phyloP scores from a whole-genome alignment of 2,888 invertebrate genomes.

The Selenia dentaria region DNA sequence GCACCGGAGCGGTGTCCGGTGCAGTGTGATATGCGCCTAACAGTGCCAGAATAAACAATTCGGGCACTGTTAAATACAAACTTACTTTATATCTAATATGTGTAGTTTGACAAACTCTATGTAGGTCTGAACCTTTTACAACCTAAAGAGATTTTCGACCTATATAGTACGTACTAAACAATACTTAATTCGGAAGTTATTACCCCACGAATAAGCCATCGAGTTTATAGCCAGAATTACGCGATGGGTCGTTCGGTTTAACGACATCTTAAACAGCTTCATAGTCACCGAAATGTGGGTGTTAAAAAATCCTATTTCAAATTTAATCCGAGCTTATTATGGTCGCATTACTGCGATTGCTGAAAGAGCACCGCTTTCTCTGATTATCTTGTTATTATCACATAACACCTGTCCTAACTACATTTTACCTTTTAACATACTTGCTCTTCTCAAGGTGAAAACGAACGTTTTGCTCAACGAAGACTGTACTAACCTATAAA shows the following conservation, averaged over 20 bases:
- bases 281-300: conserved; percentile 22
- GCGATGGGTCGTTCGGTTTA: conserved; percentile 30
- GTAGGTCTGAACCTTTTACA: too few species aligned
- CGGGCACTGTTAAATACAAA: too few species aligned
- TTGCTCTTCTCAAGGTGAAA: too few species aligned
- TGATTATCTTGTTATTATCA: neutral
- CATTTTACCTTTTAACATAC: too few species aligned
- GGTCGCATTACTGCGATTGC: conserved; percentile 12
- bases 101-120: too few species aligned
- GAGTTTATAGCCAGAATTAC: conserved; percentile 29
- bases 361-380: neutral
- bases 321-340: conserved; percentile 15
- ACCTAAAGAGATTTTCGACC: too few species aligned
- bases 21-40: too few species aligned
- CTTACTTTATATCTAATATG: too few species aligned
- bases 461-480: too few species aligned
- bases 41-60: too few species aligned
- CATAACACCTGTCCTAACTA: neutral
- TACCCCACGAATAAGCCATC: conserved; percentile 31
- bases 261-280: conserved; percentile 32
- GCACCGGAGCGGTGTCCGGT: too few species aligned
- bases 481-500: too few species aligned
- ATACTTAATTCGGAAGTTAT: conserved; percentile 25
- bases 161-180: conserved; percentile 7
- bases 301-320: conserved; percentile 25